phyloP scores from a whole-genome alignment of 2,888 invertebrate genomes.

The Apocheima hispidaria region DNA sequence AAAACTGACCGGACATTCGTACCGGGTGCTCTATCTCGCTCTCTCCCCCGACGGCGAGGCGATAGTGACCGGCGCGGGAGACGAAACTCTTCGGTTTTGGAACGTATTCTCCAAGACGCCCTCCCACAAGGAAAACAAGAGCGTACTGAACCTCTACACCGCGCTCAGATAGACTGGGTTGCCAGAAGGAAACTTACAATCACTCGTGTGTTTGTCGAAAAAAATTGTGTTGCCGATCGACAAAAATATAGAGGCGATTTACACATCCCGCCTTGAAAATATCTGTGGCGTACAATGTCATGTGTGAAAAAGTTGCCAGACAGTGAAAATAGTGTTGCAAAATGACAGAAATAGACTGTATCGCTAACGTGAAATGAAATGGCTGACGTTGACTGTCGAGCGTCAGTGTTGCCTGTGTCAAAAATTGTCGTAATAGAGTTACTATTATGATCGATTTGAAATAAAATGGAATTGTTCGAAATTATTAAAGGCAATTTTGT shows the following conservation, averaged over 20 bases:
- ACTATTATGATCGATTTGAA: slow-evolving; percentile 30
- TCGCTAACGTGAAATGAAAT: slow-evolving; percentile 17
- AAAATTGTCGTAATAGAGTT: slow-evolving; percentile 25
- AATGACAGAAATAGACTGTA: slow-evolving; percentile 27
- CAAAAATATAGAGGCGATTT: neutral
- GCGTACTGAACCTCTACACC: slow-evolving; percentile 96
- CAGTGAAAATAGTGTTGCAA: slow-evolving; percentile 7
- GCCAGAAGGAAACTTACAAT: slow-evolving; percentile 8
- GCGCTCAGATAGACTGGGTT: slow-evolving; percentile 84
- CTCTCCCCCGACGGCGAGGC: slow-evolving; percentile 99
- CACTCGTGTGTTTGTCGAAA: neutral
- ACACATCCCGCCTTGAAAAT: neutral
- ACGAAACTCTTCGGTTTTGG: slow-evolving; percentile 99
- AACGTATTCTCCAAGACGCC: slow-evolving; percentile 99
- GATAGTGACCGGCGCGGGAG: slow-evolving; percentile 99
- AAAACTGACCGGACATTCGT: slow-evolving; percentile 98
- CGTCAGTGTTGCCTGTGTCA: slow-evolving; percentile 27
- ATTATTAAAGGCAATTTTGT: neutral
- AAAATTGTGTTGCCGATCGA: slow-evolving; percentile 23
- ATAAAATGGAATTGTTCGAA: slow-evolving; percentile 20
- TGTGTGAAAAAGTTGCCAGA: neutral
- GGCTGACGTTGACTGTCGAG: neutral
- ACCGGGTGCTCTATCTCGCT: slow-evolving; percentile 97
- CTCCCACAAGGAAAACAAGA: slow-evolving; percentile 97
- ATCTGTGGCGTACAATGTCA: slow-evolving; percentile 1